Conservation (phyloP, 2,797 vertebrate species). For the Brachyalestes nurse region DNA sequence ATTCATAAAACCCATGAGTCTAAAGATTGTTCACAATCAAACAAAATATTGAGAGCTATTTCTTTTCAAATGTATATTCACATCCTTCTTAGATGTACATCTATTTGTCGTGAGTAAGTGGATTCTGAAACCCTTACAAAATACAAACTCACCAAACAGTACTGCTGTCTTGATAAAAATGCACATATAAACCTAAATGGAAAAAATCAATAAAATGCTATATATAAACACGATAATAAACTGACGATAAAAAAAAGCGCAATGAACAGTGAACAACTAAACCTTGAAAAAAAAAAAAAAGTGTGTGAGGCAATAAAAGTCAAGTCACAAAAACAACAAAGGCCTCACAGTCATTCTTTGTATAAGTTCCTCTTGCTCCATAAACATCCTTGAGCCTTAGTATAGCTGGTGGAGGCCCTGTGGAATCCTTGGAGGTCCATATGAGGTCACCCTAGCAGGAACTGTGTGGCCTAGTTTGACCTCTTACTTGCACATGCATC, state of each 20-base stretch:
- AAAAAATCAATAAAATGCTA: background rate
- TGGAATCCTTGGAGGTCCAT: slow-evolving; percentile 45
- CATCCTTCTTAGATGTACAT: background rate
- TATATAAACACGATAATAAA: background rate
- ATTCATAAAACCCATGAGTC: slow-evolving; percentile 14
- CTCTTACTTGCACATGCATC: slow-evolving; percentile 40
- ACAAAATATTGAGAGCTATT: background rate
- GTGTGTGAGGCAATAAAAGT: background rate
- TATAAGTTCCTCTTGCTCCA: background rate
- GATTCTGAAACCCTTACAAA: background rate
- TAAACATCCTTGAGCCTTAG: slow-evolving; percentile 22
- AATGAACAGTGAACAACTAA: background rate
- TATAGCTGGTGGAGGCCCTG: slow-evolving; percentile 30
- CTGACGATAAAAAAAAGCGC: background rate
- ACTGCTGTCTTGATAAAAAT: background rate
- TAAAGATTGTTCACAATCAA: background rate
- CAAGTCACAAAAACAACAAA: slow-evolving; percentile 20
- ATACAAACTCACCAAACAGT: background rate
- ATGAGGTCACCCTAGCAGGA: slow-evolving; percentile 32
- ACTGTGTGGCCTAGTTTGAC: slow-evolving; percentile 45
- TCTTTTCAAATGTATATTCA: background rate
- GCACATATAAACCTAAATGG: background rate
- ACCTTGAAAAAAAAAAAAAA: background rate
- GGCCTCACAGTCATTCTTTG: background rate
- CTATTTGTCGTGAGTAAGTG: background rate